Percentiles rank a stretch among this genome's conserved stretches.
Evolutionary conservation across 2,797 vertebrate genomes (phyloP).

Genomic region (Bufotes viridis): DNA sequence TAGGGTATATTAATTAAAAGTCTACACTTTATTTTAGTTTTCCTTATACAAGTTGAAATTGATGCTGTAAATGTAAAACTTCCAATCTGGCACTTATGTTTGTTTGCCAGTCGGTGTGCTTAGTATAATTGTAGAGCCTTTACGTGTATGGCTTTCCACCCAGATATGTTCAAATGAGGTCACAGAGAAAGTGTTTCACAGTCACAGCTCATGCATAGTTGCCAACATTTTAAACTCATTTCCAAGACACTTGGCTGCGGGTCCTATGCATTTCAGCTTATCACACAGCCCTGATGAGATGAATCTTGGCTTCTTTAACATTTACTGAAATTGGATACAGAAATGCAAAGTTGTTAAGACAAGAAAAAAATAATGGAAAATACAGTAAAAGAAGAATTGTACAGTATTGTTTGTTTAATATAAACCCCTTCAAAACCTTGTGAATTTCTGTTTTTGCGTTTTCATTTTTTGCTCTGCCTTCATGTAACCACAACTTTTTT

Average conservation of each 20-base stretch:
- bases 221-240: not conserved
- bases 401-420: not conserved
- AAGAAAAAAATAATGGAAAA: not conserved
- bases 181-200: not conserved
- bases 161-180: slow-evolving; percentile 25
- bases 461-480: not conserved
- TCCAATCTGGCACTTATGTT: not conserved
- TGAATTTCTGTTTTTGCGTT: not conserved
- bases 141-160: not conserved
- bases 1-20: too few relatives aligned
- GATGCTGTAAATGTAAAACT: not conserved
- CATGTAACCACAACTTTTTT: too few relatives aligned
- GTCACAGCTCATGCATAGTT: not conserved
- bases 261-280: not conserved
- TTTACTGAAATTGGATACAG: not conserved
- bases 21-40: too few relatives aligned
- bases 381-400: not conserved
- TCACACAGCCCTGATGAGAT: not conserved
- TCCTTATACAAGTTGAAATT: too few relatives aligned
- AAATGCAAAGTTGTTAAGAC: not conserved
- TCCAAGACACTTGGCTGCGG: slow-evolving; percentile 1
- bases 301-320: not conserved
- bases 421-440: not conserved
- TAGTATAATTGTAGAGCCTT: not conserved
- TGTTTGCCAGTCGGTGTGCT: not conserved